phyloP scores from a whole-genome alignment of 37 sponge, comb jelly and placozoan species.

The Ephydatia muelleri region DNA sequence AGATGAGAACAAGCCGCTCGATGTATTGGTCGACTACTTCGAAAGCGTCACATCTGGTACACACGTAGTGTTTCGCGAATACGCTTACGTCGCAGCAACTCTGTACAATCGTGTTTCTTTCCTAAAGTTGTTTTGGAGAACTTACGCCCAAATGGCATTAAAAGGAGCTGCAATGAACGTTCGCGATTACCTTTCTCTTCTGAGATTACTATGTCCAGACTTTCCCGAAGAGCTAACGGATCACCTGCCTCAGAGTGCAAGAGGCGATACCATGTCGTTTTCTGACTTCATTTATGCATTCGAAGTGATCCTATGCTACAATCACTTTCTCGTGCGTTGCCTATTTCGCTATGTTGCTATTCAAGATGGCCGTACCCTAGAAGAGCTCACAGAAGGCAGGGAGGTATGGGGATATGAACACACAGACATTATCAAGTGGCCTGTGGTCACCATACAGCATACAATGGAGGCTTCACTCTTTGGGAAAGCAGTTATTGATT shows the following conservation, averaged over 20 bases:
- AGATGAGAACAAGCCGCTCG: conserved; percentile 63
- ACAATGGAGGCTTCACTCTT: conserved; percentile 6
- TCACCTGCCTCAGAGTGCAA: conserved; percentile 10
- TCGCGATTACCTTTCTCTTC: conserved; percentile 59
- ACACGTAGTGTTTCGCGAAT: conserved; percentile 77
- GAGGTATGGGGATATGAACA: too few species aligned
- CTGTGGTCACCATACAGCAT: too few species aligned
- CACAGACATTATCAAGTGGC: too few species aligned
- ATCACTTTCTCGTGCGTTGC: conserved; percentile 51
- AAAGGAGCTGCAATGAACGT: conserved; percentile 44
- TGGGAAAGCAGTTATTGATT: conserved; percentile 7
- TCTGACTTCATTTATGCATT: conserved; percentile 78
- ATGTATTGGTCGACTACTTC: conserved; percentile 76
- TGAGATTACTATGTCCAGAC: conserved; percentile 70
- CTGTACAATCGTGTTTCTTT: conserved; percentile 84
- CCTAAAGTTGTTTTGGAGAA: conserved; percentile 54
- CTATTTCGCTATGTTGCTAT: neutral
- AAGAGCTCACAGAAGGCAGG: too few species aligned
- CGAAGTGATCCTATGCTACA: conserved; percentile 76
- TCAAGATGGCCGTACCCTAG: neutral
- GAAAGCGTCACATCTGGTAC: conserved; percentile 54
- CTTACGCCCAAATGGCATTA: conserved; percentile 49
- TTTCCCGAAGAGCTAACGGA: conserved; percentile 45
- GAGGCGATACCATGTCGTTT: conserved; percentile 27
- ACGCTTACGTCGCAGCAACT: conserved; percentile 64